These are phyloP conservation scores for Copsychus sechellarum DNA, from an alignment of 2,113 vertebrate species.

Conservation along the genomic window DNA sequence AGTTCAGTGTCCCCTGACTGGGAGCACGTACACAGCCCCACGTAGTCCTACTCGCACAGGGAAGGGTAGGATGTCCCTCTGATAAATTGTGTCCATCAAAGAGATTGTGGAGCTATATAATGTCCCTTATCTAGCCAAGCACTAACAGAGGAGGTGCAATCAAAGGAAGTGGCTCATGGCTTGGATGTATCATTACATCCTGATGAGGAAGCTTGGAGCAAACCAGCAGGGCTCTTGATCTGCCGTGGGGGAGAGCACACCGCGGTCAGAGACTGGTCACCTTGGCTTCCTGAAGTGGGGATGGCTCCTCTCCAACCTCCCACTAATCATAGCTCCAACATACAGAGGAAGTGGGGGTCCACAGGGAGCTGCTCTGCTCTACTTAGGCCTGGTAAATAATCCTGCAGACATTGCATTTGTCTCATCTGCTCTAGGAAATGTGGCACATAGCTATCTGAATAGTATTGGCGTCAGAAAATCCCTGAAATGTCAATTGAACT, in stretches of 20 bases:
- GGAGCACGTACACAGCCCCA: slow-evolving; percentile 19
- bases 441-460: neutral
- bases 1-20: neutral
- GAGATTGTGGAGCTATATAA: neutral
- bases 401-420: neutral
- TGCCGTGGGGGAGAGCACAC: neutral
- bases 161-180: neutral
- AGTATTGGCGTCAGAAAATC: neutral
- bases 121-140: slow-evolving; percentile 24
- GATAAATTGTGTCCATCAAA: slow-evolving; percentile 31
- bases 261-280: neutral
- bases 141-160: neutral
- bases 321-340: neutral
- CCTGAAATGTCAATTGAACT: neutral
- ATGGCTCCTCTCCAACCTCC: neutral
- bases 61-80: slow-evolving; percentile 22
- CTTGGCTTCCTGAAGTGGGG: neutral
- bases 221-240: neutral
- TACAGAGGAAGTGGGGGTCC: neutral
- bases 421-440: neutral
- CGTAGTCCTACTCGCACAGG: neutral
- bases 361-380: neutral
- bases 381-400: neutral
- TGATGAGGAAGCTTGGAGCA: slow-evolving; percentile 13
- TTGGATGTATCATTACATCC: slow-evolving; percentile 22